These are phyloP conservation scores for Pollenia labialis DNA, from an alignment of 2,888 invertebrate genomes.

Conservation along the genomic window DNA sequence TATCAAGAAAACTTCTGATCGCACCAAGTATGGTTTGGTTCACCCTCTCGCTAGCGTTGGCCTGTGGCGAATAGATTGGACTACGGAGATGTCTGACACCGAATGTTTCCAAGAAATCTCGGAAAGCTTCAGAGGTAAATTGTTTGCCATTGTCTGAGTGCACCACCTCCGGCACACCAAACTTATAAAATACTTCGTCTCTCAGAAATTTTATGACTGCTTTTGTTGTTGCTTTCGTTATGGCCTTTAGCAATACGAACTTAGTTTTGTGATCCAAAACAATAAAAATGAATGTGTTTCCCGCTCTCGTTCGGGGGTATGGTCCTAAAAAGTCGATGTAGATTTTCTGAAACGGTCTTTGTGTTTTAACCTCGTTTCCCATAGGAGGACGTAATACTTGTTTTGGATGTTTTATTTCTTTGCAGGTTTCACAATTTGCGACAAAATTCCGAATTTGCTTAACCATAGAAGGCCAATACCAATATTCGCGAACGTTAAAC, in stretches of 20 bases:
- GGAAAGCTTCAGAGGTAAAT: too few species aligned
- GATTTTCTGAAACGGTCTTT: conserved; percentile 21
- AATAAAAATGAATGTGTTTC: conserved; percentile 2
- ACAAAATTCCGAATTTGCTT: not conserved
- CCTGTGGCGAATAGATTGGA: not conserved
- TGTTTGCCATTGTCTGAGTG: too few species aligned
- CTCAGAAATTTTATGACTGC: too few species aligned
- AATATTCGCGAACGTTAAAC: conserved; percentile 2
- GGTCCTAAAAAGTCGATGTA: conserved; percentile 33
- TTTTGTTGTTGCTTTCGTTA: not conserved
- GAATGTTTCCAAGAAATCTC: too few species aligned
- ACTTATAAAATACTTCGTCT: too few species aligned
- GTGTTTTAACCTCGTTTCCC: conserved; percentile 13
- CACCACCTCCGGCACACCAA: too few species aligned
- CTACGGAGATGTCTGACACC: not conserved
- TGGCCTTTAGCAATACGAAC: conserved; percentile 13
- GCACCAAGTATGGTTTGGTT: not conserved
- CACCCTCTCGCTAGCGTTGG: not conserved
- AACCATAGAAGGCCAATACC: not conserved
- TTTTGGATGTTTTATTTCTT: conserved; percentile 23
- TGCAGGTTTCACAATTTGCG: not conserved
- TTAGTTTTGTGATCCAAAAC: conserved; percentile 27
- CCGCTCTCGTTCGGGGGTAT: conserved; percentile 17
- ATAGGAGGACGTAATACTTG: conserved; percentile 22
- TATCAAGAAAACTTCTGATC: not conserved